phyloP scores from a whole-genome alignment of 37 sponge, comb jelly and placozoan species.

The Haliclona indistincta region DNA sequence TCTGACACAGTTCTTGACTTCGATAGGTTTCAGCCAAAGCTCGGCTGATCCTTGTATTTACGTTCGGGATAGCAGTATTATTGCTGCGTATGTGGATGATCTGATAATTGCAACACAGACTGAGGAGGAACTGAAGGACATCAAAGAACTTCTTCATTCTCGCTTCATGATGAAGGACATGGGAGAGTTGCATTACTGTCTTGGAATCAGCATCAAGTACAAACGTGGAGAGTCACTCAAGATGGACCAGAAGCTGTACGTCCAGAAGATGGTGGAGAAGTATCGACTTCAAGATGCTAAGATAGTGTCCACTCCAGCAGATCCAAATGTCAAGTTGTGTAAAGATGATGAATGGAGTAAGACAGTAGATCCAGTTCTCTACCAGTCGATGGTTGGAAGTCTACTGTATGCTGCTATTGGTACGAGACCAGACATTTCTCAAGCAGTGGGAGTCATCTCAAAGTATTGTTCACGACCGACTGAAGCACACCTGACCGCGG shows the following conservation, averaged over 20 bases:
- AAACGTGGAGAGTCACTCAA: not conserved
- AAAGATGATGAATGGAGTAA: conserved; percentile 53
- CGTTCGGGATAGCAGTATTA: not conserved
- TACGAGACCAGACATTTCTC: conserved; percentile 53
- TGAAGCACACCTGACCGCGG: conserved; percentile 54
- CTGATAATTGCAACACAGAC: conserved; percentile 25
- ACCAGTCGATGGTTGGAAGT: conserved; percentile 64
- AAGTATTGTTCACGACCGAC: conserved; percentile 35
- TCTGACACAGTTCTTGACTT: not conserved
- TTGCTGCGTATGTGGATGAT: conserved; percentile 58
- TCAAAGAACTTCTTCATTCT: conserved; percentile 10
- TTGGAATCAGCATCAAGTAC: conserved; percentile 33
- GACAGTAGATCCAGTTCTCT: conserved; percentile 12
- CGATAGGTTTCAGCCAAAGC: conserved; percentile 1
- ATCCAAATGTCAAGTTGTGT: conserved; percentile 25
- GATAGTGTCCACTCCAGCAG: conserved; percentile 32
- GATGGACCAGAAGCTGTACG: conserved; percentile 37
- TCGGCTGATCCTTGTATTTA: conserved; percentile 45
- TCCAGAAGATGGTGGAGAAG: conserved; percentile 24
- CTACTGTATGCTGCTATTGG: conserved; percentile 29
- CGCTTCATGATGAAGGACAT: conserved; percentile 56
- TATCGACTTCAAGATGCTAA: conserved; percentile 35
- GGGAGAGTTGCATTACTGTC: conserved; percentile 48
- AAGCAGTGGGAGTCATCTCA: conserved; percentile 46
- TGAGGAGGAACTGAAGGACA: conserved; percentile 16